Conservation (phyloP, 2,797 vertebrate genomes). For the Clarias platycephalus region DNA sequence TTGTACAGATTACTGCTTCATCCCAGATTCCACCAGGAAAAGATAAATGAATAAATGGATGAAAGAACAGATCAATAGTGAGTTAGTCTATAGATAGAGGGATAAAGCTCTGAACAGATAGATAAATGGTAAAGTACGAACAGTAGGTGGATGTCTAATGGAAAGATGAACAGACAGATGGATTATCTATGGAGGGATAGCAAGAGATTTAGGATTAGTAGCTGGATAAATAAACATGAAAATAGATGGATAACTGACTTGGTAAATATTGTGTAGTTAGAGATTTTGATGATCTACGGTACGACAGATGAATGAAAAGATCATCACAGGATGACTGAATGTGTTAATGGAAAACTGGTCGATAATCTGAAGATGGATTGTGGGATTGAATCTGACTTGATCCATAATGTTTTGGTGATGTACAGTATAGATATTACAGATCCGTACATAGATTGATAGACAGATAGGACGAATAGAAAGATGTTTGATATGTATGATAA, state of each 20-base stretch:
- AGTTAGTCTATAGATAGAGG: not conserved
- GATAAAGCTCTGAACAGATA: not conserved
- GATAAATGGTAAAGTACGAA: not conserved
- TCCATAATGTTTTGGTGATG: too few species aligned
- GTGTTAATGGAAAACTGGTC: not conserved
- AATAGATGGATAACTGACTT: not conserved
- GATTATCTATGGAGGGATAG: not conserved
- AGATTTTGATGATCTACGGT: not conserved
- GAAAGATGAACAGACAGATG: not conserved
- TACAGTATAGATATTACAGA: too few species aligned
- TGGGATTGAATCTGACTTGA: too few species aligned
- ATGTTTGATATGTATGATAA: too few species aligned
- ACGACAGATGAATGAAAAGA: not conserved
- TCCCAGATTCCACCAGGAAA: not conserved
- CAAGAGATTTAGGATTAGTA: not conserved
- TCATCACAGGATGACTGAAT: not conserved
- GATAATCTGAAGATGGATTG: not conserved
- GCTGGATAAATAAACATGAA: not conserved
- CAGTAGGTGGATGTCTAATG: not conserved
- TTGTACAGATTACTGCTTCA: not conserved
- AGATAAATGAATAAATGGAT: not conserved
- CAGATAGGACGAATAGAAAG: too few species aligned
- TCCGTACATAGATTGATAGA: too few species aligned
- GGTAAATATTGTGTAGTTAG: too few species aligned
- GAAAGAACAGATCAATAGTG: not conserved